A percentile compares a stretch with the other conserved stretches of the same genome.
Conservation (phyloP, 2,113 vertebrate genomes). For the Tursiops truncatus region DNA sequence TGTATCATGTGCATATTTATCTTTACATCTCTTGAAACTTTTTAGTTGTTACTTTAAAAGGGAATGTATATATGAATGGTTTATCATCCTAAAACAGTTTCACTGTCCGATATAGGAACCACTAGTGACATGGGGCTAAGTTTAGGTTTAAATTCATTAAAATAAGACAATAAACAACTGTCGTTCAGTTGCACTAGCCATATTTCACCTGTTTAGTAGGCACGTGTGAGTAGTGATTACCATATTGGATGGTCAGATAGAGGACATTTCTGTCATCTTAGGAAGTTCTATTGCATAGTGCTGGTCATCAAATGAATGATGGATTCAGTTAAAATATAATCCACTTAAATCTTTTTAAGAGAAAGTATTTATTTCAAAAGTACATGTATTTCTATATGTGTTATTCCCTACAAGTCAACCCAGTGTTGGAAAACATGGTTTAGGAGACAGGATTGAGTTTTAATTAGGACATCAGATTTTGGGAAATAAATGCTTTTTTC, state of each 20-base stretch:
- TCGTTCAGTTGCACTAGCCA: neutral
- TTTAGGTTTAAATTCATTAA: neutral
- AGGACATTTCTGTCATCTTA: neutral
- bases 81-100: neutral
- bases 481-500: conserved; percentile 15
- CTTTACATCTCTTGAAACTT: neutral
- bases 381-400: neutral
- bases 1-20: neutral
- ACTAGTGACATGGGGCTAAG: neutral
- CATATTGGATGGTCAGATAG: neutral
- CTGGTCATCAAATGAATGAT: neutral
- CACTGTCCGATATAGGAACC: neutral
- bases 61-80: neutral
- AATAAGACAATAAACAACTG: neutral
- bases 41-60: neutral
- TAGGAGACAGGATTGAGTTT: neutral
- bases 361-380: neutral
- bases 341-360: neutral
- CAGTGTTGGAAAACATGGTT: neutral
- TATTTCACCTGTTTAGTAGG: neutral
- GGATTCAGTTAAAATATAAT: neutral
- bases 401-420: neutral
- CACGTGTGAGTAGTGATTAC: neutral
- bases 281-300: neutral
- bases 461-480: conserved; percentile 25